Base-by-base conservation (phyloP, 2,888 invertebrate species). In the Prosopocoilus inquinatus region DNA sequence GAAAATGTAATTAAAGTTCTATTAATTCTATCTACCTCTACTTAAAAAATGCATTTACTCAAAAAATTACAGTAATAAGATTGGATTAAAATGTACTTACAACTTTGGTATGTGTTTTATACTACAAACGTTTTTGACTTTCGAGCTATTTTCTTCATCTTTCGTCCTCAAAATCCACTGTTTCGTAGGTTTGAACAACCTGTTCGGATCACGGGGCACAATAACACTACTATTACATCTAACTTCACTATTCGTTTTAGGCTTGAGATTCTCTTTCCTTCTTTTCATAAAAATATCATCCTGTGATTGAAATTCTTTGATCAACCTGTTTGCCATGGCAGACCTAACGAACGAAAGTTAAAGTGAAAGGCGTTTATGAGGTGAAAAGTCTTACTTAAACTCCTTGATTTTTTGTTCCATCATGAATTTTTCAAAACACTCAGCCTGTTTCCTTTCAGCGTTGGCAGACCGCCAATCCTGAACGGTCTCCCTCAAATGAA, bases 291-390 rank as follows among this genome's bases (percentile, higher is more conserved):
- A 71, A 11, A 67, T 38, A 46, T 71, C 66, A 53, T 77, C 76
- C 64, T 74, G 73, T 9, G 62, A 64, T 64, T 72, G 75, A 58
- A 70, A 77, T 55, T 70, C 64, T 63, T 73, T 74, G 33, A 77
- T 76, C 55, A 74, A 60, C 63, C 67, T 68, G 55, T 76, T 76
- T 2, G 76, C 76, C 55, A 66, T 63, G 5, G 62, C 49, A 13
- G 70, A 64, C 52, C 68, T 71, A 50, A 28, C 5, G 7, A 28
- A 28, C 20, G 1, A 28, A 28, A 7, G 1, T 1, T 5, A 38
- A n/a, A 3, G n/a, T 13, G 9, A 41, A 39, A 36, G 12, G 32
- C 5, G 44, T 49, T 39, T 1, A 47, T 15, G 33, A 39, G 39
- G 33, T 28, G 33, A 28, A 50, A 8, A n/a, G 8, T 8, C 32